Percentiles rank a stretch among this genome's conserved stretches.
These are phyloP conservation scores for Campoplex nolae DNA, from an alignment of 2,888 invertebrate genomes.

Conservation along the genomic window DNA sequence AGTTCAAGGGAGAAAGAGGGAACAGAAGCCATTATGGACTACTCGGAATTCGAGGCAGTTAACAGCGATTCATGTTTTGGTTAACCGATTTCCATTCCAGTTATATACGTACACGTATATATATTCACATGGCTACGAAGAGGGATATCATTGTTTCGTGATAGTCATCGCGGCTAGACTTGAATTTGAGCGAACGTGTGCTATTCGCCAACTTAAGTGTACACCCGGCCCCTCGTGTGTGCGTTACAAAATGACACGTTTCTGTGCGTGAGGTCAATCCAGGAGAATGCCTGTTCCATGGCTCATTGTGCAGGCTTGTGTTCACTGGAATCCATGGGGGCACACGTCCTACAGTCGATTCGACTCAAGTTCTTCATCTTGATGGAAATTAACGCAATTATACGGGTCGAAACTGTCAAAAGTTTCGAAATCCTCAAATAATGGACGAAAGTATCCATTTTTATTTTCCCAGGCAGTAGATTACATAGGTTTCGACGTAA, in stretches of 20 bases:
- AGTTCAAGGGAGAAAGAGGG: background rate
- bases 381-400: background rate
- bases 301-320: slow-evolving; percentile 71
- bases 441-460: background rate
- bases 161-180: slow-evolving; percentile 30
- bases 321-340: slow-evolving; percentile 33
- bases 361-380: slow-evolving; percentile 20
- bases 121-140: slow-evolving; percentile 2
- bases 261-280: slow-evolving; percentile 75
- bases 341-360: slow-evolving; percentile 28
- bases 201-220: slow-evolving; percentile 35
- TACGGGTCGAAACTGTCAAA: background rate
- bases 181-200: slow-evolving; percentile 45
- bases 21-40: background rate
- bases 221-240: slow-evolving; percentile 52
- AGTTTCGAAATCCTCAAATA: background rate
- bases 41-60: slow-evolving; percentile 33
- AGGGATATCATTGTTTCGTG: slow-evolving; percentile 50
- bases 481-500: background rate
- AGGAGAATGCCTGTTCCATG: slow-evolving; percentile 75
- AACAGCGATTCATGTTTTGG: slow-evolving; percentile 19
- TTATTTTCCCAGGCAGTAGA: background rate
- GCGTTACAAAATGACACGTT: slow-evolving; percentile 72
- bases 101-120: background rate
- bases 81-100: background rate